A percentile compares a stretch with the other conserved stretches of the same genome.
Evolutionary conservation across 2,888 invertebrate genomes (phyloP).

Genomic region (Notodonta ziczac): DNA sequence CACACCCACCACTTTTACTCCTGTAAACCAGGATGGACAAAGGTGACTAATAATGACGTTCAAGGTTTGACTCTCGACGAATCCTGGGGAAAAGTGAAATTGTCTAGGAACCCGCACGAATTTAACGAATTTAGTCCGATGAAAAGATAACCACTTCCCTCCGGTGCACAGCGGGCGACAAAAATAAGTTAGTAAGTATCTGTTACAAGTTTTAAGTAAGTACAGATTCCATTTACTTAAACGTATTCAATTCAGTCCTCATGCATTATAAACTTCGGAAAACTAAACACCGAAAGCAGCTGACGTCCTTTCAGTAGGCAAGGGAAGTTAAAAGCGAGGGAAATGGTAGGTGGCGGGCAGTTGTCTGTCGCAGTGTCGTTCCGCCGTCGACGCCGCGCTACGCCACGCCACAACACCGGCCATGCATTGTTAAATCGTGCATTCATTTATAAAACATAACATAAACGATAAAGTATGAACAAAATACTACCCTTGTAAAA

Average conservation of each 20-base stretch:
- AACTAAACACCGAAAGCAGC: constrained; percentile 64
- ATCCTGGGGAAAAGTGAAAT: too few relatives aligned
- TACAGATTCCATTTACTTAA: too few relatives aligned
- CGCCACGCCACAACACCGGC: constrained; percentile 11
- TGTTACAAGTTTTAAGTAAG: too few relatives aligned
- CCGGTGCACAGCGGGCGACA: too few relatives aligned
- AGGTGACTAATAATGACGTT: too few relatives aligned
- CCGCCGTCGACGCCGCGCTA: constrained; percentile 35
- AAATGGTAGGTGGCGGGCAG: constrained; percentile 59
- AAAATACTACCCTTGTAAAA: neutral
- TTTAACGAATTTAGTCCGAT: too few relatives aligned
- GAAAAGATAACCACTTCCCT: too few relatives aligned
- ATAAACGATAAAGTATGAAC: constrained; percentile 5
- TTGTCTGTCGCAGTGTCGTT: constrained; percentile 54
- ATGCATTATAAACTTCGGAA: constrained; percentile 57
- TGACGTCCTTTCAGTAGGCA: constrained; percentile 65
- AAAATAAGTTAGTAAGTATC: too few relatives aligned
- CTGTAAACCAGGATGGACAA: too few relatives aligned
- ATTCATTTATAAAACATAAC: constrained; percentile 32
- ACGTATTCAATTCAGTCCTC: constrained; percentile 12
- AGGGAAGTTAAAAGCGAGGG: constrained; percentile 71
- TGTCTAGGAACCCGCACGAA: too few relatives aligned
- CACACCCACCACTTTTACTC: too few relatives aligned
- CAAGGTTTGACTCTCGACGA: too few relatives aligned
- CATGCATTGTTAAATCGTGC: constrained; percentile 19